A percentile compares a stretch with the other conserved stretches of the same genome.
Evolutionary conservation across 1,140 invertebrate genomes (phyloP).

Genomic region (Artemia franciscana): DNA sequence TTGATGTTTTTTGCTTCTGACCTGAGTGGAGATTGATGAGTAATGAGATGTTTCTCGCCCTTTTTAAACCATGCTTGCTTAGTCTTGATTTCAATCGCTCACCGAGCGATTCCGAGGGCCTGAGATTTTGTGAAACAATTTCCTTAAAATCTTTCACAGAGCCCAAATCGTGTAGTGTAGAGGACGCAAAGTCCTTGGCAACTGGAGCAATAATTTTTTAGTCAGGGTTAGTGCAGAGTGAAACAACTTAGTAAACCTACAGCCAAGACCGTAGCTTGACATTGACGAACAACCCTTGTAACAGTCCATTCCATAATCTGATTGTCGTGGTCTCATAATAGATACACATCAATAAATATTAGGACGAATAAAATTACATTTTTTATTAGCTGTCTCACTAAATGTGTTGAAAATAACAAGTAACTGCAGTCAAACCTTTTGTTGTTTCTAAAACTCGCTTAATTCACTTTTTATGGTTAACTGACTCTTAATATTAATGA

Average conservation of each 20-base stretch:
- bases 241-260: not conserved
- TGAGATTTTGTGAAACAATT: not conserved
- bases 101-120: not conserved
- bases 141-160: not conserved
- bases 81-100: not conserved
- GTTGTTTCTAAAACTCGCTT: no score
- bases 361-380: no score
- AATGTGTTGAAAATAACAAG: no score
- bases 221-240: not conserved
- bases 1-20: not conserved
- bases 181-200: not conserved
- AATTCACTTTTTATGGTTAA: no score
- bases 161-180: not conserved
- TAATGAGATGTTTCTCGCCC: not conserved
- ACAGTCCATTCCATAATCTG: no score
- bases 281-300: no score
- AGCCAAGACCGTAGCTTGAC: not conserved
- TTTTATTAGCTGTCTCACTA: no score
- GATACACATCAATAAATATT: no score
- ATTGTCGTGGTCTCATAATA: no score
- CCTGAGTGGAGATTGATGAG: not conserved
- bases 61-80: not conserved
- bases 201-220: not conserved
- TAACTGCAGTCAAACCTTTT: no score
- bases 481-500: no score